phyloP scores from a whole-genome alignment of 2,113 vertebrate genomes.

The Symphodus melops region DNA sequence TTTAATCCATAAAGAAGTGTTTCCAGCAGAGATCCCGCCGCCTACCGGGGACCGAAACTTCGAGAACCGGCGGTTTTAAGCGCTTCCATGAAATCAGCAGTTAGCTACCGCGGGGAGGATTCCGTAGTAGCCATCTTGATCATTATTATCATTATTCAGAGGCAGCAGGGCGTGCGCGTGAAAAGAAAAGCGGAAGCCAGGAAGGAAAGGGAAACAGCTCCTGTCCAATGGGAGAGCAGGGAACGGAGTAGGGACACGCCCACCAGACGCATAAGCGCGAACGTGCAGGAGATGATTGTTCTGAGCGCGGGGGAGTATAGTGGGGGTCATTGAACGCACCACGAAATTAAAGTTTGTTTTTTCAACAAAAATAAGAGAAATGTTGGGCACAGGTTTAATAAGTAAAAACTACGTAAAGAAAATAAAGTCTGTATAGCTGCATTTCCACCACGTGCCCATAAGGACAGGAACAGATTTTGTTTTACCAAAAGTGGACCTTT shows the following conservation, averaged over 20 bases:
- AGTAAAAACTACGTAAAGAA: too few species aligned
- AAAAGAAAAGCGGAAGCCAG: conserved; percentile 71
- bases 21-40: conserved; percentile 47
- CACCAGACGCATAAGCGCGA: conserved; percentile 71
- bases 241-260: conserved; percentile 65
- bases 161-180: conserved; percentile 77
- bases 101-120: conserved; percentile 73
- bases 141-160: conserved; percentile 83
- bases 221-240: conserved; percentile 67
- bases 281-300: conserved; percentile 61
- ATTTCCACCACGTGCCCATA: too few species aligned
- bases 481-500: too few species aligned
- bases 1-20: conserved; percentile 66
- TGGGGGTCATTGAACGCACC: conserved; percentile 6
- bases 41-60: conserved; percentile 63
- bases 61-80: conserved; percentile 53
- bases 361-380: too few species aligned
- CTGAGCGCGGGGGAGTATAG: conserved; percentile 60
- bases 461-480: too few species aligned
- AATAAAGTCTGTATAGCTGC: too few species aligned
- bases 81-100: conserved; percentile 71
- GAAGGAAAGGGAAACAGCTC: conserved; percentile 48
- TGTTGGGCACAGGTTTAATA: too few species aligned
- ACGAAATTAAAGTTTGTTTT: neutral
- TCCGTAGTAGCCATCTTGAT: conserved; percentile 84